These are phyloP conservation scores for Drosophila ohnishii DNA, from an alignment of 1,140 invertebrate genomes.

Conservation along the genomic window DNA sequence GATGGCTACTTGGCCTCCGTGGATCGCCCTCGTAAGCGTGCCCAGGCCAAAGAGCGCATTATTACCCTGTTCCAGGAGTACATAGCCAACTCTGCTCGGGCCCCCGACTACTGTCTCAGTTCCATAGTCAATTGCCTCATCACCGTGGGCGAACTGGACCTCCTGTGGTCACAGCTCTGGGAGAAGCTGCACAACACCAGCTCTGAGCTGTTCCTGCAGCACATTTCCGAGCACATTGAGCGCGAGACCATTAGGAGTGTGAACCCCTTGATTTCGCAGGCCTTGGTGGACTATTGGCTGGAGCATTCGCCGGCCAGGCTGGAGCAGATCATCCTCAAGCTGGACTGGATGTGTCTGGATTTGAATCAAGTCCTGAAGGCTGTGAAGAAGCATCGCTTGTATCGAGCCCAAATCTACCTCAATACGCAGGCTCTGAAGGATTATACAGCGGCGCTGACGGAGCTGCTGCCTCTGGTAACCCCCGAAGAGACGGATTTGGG, in stretches of 20 bases:
- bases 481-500: conserved; percentile 86
- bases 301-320: conserved; percentile 85
- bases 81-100: conserved; percentile 67
- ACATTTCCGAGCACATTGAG: conserved; percentile 84
- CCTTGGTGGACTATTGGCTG: conserved; percentile 86
- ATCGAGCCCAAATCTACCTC: conserved; percentile 94
- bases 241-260: conserved; percentile 83
- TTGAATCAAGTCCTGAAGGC: conserved; percentile 93
- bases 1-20: conserved; percentile 75
- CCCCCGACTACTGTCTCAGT: conserved; percentile 77
- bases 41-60: conserved; percentile 80
- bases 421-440: conserved; percentile 93
- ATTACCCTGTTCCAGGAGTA: conserved; percentile 79
- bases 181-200: conserved; percentile 77
- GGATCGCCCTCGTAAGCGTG: conserved; percentile 69
- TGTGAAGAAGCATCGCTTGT: conserved; percentile 91
- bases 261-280: conserved; percentile 88
- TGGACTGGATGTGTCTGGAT: conserved; percentile 93
- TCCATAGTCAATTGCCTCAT: conserved; percentile 78
- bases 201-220: conserved; percentile 82
- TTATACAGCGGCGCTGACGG: conserved; percentile 92
- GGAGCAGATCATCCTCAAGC: conserved; percentile 91
- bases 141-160: conserved; percentile 71
- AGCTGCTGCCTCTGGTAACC: conserved; percentile 86
- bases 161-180: conserved; percentile 84